A percentile compares a stretch with the other conserved stretches of the same genome.
Evolutionary conservation across 2,888 invertebrate species (phyloP).

Genomic region (Rhimphoctona megacephalus): DNA sequence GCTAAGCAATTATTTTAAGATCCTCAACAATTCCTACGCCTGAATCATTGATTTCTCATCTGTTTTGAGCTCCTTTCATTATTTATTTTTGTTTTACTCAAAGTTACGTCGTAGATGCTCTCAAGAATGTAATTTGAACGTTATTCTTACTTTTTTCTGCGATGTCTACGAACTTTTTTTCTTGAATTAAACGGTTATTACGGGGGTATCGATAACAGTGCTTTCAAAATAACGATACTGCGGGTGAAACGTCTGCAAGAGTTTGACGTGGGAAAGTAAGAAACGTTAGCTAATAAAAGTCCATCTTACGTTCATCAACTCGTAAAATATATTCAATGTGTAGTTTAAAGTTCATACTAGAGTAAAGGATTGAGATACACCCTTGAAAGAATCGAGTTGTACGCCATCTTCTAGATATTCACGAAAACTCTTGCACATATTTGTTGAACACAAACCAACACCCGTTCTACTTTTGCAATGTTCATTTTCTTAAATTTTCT

Average conservation of each 20-base stretch:
- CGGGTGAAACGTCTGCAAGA: neutral
- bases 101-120: neutral
- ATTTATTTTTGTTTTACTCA: neutral
- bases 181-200: neutral
- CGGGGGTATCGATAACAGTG: neutral
- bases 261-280: neutral
- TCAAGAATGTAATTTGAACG: neutral
- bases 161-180: neutral
- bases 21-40: neutral
- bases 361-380: neutral
- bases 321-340: neutral
- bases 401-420: neutral
- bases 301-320: neutral
- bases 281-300: neutral
- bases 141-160: neutral
- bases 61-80: neutral
- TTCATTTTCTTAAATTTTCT: neutral
- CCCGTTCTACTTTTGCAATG: neutral
- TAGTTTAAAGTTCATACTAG: neutral
- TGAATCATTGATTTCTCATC: neutral
- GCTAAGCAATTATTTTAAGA: neutral
- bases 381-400: neutral
- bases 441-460: neutral
- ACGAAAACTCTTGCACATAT: neutral
- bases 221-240: neutral